Base-by-base conservation (phyloP, 2,888 invertebrate genomes). In the Anodontia alba region DNA sequence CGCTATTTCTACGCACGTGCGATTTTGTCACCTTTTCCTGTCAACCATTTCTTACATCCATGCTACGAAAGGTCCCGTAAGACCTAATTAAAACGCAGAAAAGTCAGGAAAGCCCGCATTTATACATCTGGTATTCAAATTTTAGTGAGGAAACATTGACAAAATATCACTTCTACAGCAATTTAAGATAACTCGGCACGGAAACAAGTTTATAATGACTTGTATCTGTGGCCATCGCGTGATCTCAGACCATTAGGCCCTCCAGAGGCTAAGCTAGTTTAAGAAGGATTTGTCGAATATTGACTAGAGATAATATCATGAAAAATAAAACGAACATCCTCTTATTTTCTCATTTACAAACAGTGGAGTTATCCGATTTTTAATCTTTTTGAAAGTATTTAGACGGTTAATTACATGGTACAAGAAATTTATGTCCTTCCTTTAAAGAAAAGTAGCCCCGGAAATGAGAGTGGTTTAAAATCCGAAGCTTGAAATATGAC, bases 291-390 rank as follows among this genome's bases (percentile, higher is more conserved):
- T 82, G 78, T 73, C 38, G 69, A 54, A 62, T 83, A 83, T 83
- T 83, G 83, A 80, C 80, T 78, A 73, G 33, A 66, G 81, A 85
- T 85, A 57, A 75, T 85, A 82, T 85, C 80, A 46, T 33, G 38
- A 46, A 23, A 46, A 57, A 77, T 76, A 68, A 81, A 79, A 78
- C 67, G 66, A 82, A 72, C 80, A 85, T 78, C 81, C 81, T 82
- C 84, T 85, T 85, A 85, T 85, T 82, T 85, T 85, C 84, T 80
- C 84, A 74, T 85, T 82, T 82, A 78, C 73, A 80, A 80, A 78
- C 75, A 80, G 73, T 46, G 71, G 80, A 74, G 75, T 71, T 76
- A 57, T 78, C 68, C 42, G 71, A 54, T 71, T 67, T 33, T 42
- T 73, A 70, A 72, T 77, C 54, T 76, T 71, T 78, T 54, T 69